Evolutionary conservation across 2,888 invertebrate genomes (phyloP).

Genomic region (Dascillus cervinus): DNA sequence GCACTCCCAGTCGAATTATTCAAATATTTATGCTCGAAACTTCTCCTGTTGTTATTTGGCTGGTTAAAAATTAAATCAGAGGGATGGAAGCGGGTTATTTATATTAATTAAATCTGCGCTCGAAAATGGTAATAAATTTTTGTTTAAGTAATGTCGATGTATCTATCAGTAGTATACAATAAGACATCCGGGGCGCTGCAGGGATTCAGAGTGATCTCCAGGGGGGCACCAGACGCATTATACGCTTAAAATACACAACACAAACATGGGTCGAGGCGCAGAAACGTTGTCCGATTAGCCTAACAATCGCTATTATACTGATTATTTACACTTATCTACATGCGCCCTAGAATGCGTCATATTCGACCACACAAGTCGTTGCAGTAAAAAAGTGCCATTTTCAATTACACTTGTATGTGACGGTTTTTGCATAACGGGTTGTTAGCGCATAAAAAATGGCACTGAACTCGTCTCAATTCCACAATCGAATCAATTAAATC

Average conservation of each 20-base stretch:
- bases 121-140: constrained; percentile 15
- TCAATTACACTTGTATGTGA: too few relatives aligned
- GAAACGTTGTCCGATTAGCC: constrained; percentile 17
- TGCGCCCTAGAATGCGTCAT: constrained; percentile 10
- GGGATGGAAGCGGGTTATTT: too few relatives aligned
- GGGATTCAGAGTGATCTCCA: constrained; percentile 7
- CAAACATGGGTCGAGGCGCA: constrained; percentile 16
- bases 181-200: constrained; percentile 14
- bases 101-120: too few relatives aligned
- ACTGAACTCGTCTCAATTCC: too few relatives aligned
- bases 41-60: too few relatives aligned
- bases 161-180: constrained; percentile 8
- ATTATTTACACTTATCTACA: constrained; percentile 23
- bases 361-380: constrained; percentile 15
- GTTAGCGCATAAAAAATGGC: too few relatives aligned
- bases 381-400: too few relatives aligned
- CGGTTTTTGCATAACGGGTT: too few relatives aligned
- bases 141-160: constrained; percentile 5
- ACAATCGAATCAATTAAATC: too few relatives aligned
- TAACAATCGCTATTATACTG: constrained; percentile 19
- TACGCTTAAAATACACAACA: constrained; percentile 14
- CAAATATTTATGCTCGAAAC: constrained; percentile 20
- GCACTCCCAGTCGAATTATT: constrained; percentile 21
- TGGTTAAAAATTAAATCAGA: too few relatives aligned
- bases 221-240: constrained; percentile 13